These are phyloP conservation scores for Chunga burmeisteri DNA, from an alignment of 2,113 vertebrate species.

Conservation along the genomic window DNA sequence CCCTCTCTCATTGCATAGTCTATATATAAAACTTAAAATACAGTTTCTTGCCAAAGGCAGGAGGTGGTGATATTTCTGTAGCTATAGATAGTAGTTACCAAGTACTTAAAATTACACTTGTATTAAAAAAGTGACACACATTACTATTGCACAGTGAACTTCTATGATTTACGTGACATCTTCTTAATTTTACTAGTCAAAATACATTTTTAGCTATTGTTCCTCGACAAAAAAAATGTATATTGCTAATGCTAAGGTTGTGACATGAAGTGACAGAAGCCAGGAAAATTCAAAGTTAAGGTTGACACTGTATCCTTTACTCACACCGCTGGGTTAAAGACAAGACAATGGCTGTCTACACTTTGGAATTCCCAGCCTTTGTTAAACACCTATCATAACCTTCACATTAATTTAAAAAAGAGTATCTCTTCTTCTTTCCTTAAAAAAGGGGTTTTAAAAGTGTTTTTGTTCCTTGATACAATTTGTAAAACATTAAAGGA, in stretches of 20 bases:
- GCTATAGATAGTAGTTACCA: conserved; percentile 43
- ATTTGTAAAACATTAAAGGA: background rate
- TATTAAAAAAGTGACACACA: conserved; percentile 50
- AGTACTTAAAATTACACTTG: conserved; percentile 15
- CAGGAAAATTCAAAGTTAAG: conserved; percentile 41
- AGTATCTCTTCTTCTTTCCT: background rate
- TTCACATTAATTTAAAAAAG: background rate
- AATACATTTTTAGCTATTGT: conserved; percentile 70
- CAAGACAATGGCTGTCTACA: conserved; percentile 30
- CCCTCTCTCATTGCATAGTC: background rate
- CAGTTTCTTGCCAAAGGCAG: background rate
- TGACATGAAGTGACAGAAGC: conserved; percentile 53
- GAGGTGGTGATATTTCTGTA: conserved; percentile 21
- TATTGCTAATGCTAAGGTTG: conserved; percentile 64
- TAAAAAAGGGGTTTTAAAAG: background rate
- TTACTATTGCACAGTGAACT: conserved; percentile 49
- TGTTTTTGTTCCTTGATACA: background rate
- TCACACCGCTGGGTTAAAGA: background rate
- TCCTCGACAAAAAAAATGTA: conserved; percentile 53
- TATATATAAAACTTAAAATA: conserved; percentile 34
- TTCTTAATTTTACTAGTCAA: conserved; percentile 69
- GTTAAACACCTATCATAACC: conserved; percentile 15
- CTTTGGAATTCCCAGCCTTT: conserved; percentile 34
- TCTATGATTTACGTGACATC: conserved; percentile 56
- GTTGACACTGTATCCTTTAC: conserved; percentile 25